Percentiles rank a stretch among this genome's conserved stretches.
phyloP scores from a whole-genome alignment of 2,113 vertebrate genomes.

The Cinclus mexicanus region DNA sequence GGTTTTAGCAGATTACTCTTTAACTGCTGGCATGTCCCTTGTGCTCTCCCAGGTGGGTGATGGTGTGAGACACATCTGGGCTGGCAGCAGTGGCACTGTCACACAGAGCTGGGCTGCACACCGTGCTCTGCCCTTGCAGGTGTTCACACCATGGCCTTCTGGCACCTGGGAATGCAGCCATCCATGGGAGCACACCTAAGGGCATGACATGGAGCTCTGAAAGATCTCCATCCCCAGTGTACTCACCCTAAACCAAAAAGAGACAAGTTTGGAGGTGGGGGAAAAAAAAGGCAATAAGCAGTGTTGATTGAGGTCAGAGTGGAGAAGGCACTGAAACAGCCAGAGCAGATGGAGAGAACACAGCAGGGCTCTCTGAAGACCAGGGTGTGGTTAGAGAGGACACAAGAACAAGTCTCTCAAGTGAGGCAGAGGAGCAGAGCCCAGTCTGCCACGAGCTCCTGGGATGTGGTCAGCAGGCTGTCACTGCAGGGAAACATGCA shows the following conservation, averaged over 20 bases:
- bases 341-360: neutral
- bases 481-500: fast-evolving
- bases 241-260: neutral
- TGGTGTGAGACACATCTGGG: neutral
- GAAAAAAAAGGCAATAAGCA: fast-evolving
- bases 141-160: fast-evolving
- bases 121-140: fast-evolving
- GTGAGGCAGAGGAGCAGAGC: neutral
- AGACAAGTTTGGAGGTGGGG: neutral
- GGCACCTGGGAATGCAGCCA: neutral
- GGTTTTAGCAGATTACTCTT: neutral
- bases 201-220: neutral
- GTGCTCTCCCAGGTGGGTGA: fast-evolving
- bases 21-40: neutral
- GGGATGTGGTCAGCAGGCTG: neutral
- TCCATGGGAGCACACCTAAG: neutral
- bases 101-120: neutral
- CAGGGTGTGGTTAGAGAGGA: neutral
- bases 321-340: neutral
- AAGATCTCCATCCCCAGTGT: neutral
- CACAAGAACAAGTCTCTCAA: neutral
- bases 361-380: neutral
- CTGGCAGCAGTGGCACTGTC: neutral
- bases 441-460: neutral
- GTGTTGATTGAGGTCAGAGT: neutral